Evolutionary conservation across 2,888 invertebrate species (phyloP), one percentile per base, ranked within the genome.

Genomic region (Cancer borealis): DNA sequence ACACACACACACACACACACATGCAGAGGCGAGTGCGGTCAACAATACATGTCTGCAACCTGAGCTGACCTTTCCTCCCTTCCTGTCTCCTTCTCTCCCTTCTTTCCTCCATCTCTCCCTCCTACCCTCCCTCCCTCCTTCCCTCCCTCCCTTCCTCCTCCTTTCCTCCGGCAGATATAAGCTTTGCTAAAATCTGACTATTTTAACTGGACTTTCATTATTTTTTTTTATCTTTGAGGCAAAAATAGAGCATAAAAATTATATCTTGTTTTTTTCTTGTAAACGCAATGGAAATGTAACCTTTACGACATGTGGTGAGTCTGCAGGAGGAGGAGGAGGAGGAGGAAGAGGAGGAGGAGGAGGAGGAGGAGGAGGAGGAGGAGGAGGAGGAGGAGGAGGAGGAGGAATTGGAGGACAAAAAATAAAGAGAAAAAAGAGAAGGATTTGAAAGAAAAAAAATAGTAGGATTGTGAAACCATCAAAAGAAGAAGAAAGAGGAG

Each of bases 1-100:
- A 92, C 73, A 92, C 79, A 92, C 92, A 73, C 73, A 79, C 49
- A 79, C 66, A 87, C 66, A 92, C 45, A 92, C 66, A 47, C 66
- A 84, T n/a, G 87, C 45, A 84, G 26, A n/a, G 45, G 21, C 26
- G 30, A 26, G 66, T 66, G 66, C 21, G 66, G 66, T 66, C 66
- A 66, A 66, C 66, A 79, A 79, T 79, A 30, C 30, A 79, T 0
- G 30, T 30, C 12, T 30, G 30, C 3, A 8, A 30, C 30, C 26
- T 79, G 3, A 30, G 10, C 79, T 79, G 3, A 30, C 30, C n/a
- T 17, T 54, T 30, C 30, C 10, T 30, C 10, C 21, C 26, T 60
- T 26, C 6, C 66, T n/a, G 21, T 12, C 12, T 47, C 21, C 10
- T 21, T n/a, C 26, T 12, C 46, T 12, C 26, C n/a, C 8, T 49